These are phyloP conservation scores for Dreissena rostriformis DNA, from an alignment of 1,140 invertebrate species.

Conservation along the genomic window DNA sequence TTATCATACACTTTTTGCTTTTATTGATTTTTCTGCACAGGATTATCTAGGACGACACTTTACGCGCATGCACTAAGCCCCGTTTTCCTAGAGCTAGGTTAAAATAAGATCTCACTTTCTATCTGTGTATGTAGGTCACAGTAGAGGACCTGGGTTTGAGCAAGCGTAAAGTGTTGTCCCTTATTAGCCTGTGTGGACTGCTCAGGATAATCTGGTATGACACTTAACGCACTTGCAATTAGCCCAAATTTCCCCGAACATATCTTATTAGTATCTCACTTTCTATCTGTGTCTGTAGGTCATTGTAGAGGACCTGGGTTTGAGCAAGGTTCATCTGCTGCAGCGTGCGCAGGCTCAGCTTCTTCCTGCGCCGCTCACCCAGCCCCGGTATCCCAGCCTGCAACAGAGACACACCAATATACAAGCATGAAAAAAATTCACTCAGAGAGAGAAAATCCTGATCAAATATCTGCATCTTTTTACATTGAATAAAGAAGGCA, in stretches of 20 bases:
- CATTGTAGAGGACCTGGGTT: slow-evolving; percentile 96
- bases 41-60: neutral
- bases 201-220: neutral
- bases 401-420: slow-evolving; percentile 48
- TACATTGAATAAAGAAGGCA: too few species aligned
- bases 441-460: too few species aligned
- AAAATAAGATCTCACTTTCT: slow-evolving; percentile 85
- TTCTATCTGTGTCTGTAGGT: slow-evolving; percentile 96
- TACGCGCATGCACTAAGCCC: neutral
- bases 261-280: slow-evolving; percentile 80
- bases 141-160: too few species aligned
- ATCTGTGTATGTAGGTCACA: slow-evolving; percentile 89
- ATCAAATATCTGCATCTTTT: too few species aligned
- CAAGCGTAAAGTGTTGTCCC: neutral
- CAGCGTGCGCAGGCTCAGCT: slow-evolving; percentile 90
- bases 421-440: too few species aligned
- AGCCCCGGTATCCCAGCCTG: slow-evolving; percentile 90
- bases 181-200: neutral
- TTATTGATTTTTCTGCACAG: too few species aligned
- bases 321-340: slow-evolving; percentile 97
- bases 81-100: too few species aligned
- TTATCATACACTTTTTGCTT: too few species aligned
- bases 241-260: neutral
- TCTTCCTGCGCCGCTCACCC: slow-evolving; percentile 88
- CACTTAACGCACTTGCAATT: neutral